These are phyloP conservation scores for Matsumurasca onukii DNA, from an alignment of 1,140 invertebrate species.

Conservation along the genomic window DNA sequence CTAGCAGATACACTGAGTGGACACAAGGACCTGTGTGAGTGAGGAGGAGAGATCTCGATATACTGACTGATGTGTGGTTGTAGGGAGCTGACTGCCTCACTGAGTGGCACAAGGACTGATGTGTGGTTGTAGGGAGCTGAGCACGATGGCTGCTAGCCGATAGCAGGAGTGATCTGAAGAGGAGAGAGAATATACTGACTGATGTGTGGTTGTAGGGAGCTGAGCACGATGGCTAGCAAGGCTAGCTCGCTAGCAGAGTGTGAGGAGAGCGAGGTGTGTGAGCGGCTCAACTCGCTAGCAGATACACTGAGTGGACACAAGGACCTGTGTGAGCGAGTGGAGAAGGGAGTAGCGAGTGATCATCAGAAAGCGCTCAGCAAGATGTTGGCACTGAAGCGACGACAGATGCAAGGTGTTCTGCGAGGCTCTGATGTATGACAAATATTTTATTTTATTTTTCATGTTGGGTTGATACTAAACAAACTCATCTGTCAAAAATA, in stretches of 20 bases:
- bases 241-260: constrained; percentile 54
- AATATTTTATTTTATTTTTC: not conserved
- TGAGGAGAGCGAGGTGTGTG: constrained; percentile 61
- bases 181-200: no score
- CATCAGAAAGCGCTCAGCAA: constrained; percentile 68
- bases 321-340: constrained; percentile 66
- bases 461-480: not conserved
- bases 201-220: constrained; percentile 53
- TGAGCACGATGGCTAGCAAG: constrained; percentile 49
- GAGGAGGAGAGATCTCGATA: no score
- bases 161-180: no score
- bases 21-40: constrained; percentile 66
- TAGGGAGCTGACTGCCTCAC: constrained; percentile 55
- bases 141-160: no score
- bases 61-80: no score
- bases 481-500: not conserved
- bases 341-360: constrained; percentile 66
- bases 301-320: constrained; percentile 63
- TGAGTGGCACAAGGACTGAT: no score
- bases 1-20: constrained; percentile 63
- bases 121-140: no score
- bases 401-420: constrained; percentile 68
- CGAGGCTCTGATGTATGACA: constrained; percentile 57
- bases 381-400: constrained; percentile 68
- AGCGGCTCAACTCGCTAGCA: constrained; percentile 60